Conservation (phyloP, 2,113 vertebrate genomes). For the Ophthalmolycus amberensis region DNA sequence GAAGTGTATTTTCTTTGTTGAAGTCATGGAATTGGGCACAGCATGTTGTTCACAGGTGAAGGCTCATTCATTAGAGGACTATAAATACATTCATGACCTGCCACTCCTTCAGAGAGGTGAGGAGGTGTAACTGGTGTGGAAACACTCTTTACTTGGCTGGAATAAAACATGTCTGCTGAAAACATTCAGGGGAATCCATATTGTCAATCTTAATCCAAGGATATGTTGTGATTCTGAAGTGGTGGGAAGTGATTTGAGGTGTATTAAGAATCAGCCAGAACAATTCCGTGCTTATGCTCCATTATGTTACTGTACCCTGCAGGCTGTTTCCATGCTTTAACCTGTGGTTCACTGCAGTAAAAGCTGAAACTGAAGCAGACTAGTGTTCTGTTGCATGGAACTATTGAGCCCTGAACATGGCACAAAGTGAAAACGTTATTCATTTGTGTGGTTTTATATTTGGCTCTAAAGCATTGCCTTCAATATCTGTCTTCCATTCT, state of each 20-base stretch:
- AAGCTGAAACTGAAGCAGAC: not conserved
- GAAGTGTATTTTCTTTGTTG: not conserved
- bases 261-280: not conserved
- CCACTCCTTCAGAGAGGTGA: constrained; percentile 41
- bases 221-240: not conserved
- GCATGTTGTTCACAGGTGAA: not conserved
- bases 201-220: not conserved
- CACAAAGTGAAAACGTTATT: not conserved
- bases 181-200: not conserved
- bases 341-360: not conserved
- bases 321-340: constrained; percentile 26
- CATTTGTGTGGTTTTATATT: not conserved
- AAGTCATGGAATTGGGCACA: not conserved
- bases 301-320: constrained; percentile 19
- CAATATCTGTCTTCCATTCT: constrained; percentile 37
- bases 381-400: not conserved
- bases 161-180: not conserved
- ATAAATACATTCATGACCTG: constrained; percentile 44
- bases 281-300: constrained; percentile 26
- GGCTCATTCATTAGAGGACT: not conserved
- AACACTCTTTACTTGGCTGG: constrained; percentile 22
- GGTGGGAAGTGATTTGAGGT: constrained; percentile 12
- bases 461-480: not conserved
- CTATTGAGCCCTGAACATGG: not conserved
- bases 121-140: not conserved